phyloP scores from a whole-genome alignment of 2,113 vertebrate genomes.

The Prionailurus viverrinus region DNA sequence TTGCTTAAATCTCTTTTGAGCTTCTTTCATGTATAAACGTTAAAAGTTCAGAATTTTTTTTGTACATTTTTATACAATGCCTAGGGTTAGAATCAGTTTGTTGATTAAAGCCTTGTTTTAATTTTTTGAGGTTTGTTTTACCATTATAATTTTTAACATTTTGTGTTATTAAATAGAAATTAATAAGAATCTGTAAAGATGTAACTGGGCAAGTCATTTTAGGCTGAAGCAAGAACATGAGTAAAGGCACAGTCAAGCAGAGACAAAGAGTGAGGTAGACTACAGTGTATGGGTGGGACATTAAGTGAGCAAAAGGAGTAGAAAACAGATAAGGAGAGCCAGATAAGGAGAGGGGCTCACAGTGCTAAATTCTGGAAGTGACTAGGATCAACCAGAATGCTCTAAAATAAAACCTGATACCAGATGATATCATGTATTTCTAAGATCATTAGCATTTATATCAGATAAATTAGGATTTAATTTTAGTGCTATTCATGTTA shows the following conservation, averaged over 20 bases:
- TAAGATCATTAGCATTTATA: background rate
- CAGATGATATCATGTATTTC: background rate
- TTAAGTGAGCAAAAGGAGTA: background rate
- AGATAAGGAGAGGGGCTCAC: background rate
- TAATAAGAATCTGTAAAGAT: background rate
- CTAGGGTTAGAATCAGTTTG: background rate
- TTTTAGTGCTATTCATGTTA: background rate
- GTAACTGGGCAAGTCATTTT: background rate
- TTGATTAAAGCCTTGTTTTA: background rate
- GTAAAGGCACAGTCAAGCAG: background rate
- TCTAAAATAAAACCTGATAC: background rate
- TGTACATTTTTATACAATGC: background rate
- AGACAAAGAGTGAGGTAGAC: background rate
- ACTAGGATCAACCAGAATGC: background rate
- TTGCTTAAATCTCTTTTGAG: background rate
- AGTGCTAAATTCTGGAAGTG: background rate
- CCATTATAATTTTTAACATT: background rate
- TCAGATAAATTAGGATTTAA: background rate
- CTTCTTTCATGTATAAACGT: background rate
- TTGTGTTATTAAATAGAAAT: background rate
- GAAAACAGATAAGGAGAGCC: background rate
- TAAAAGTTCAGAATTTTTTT: background rate
- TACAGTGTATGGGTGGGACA: background rate
- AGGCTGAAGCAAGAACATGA: background rate
- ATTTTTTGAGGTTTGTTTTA: background rate